Evolutionary conservation across 2,888 invertebrate species (phyloP).

Genomic region (Heliconius charithonia): DNA sequence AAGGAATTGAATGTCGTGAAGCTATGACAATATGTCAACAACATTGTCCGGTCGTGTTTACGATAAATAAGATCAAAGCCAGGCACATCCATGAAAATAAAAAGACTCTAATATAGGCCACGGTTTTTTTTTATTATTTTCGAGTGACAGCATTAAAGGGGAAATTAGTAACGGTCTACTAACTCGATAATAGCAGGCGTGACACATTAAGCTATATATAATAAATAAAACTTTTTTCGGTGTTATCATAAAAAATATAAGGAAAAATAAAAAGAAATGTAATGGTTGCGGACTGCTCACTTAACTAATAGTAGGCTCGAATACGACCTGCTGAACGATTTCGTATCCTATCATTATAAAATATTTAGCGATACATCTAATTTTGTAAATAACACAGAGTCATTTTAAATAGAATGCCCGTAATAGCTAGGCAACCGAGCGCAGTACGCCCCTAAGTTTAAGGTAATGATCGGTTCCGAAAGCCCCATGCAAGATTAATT

Average conservation of each 20-base stretch:
- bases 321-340: slow-evolving; percentile 41
- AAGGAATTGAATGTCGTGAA: slow-evolving; percentile 73
- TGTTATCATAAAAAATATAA: slow-evolving; percentile 38
- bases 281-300: slow-evolving; percentile 59
- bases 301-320: slow-evolving; percentile 52
- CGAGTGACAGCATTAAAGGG: slow-evolving; percentile 23
- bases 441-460: slow-evolving; percentile 81
- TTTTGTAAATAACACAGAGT: slow-evolving; percentile 79
- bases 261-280: slow-evolving; percentile 59
- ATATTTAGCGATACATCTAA: slow-evolving; percentile 83
- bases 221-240: slow-evolving; percentile 50
- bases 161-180: slow-evolving; percentile 46
- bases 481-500: slow-evolving; percentile 80
- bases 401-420: slow-evolving; percentile 79
- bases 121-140: slow-evolving; percentile 19
- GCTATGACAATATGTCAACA: slow-evolving; percentile 74
- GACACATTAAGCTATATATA: slow-evolving; percentile 57
- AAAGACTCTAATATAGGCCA: slow-evolving; percentile 7
- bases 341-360: slow-evolving; percentile 74
- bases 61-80: slow-evolving; percentile 26
- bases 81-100: slow-evolving; percentile 8
- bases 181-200: slow-evolving; percentile 67
- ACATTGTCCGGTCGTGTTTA: slow-evolving; percentile 37
- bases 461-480: slow-evolving; percentile 78
- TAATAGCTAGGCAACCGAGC: slow-evolving; percentile 82